Conservation (phyloP, 2,888 invertebrate genomes). For the Neoitamus cyanurus region DNA sequence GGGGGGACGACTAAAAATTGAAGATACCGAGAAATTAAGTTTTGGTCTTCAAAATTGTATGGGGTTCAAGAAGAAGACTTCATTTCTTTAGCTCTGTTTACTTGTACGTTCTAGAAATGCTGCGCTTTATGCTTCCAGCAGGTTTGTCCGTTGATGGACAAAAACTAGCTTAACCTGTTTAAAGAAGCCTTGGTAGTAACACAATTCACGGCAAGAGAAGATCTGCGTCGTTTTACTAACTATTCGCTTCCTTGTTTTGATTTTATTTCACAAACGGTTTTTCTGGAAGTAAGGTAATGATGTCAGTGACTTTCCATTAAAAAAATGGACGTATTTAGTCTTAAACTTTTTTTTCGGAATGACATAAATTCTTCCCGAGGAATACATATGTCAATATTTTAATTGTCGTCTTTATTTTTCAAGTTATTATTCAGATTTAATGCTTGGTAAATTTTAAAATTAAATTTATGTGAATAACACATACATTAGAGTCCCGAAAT, state of each 20-base stretch:
- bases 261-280: background rate
- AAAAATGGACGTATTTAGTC: background rate
- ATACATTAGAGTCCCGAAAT: no score
- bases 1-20: background rate
- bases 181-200: background rate
- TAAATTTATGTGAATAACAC: no score
- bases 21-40: background rate
- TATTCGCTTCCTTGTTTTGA: background rate
- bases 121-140: background rate
- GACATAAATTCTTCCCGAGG: background rate
- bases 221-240: conserved; percentile 11
- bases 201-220: background rate
- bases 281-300: background rate
- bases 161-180: conserved; percentile 26
- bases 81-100: background rate
- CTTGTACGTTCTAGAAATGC: background rate
- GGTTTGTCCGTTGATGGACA: background rate
- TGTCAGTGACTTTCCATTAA: background rate
- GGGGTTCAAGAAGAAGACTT: background rate
- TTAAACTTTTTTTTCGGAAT: background rate
- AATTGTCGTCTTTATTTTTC: no score
- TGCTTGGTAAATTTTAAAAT: no score
- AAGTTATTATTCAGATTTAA: no score
- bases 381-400: no score
- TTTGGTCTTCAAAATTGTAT: background rate